Evolutionary conservation across 2,113 vertebrate species (phyloP), one percentile per base, ranked within the genome.

Genomic region (Sigmodon hispidus): DNA sequence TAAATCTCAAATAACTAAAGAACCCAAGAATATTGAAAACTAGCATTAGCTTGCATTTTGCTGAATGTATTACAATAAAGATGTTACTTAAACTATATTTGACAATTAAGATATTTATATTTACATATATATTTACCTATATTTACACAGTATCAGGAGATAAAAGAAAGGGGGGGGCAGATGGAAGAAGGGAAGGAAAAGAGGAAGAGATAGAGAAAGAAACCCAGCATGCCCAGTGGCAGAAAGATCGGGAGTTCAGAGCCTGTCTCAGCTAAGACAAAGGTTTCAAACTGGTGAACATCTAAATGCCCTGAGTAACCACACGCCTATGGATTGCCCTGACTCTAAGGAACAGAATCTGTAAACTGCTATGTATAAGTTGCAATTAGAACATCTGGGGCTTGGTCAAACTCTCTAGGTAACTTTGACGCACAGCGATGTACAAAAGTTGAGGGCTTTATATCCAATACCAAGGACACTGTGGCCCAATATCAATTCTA

Each of bases 1-100:
- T 87, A 36, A 88, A 73, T 92, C 86, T 93, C 67, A 95, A 95
- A 81, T 80, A 96, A 85, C 22, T 84, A 80, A 69, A 70, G 48
- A 61, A 24, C 21, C 21, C 45, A 80, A 89, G 36, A 93, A 95
- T 70, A 67, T 43, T 83, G 84, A 80, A 95, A 92, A 80, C 31
- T 16, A 91, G 26, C 94, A 94, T 67, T 93, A 67, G 43, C 36
- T 70, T n/a, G 45, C 3, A 85, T 87, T 96, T 92, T 91, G 31
- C 87, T 87, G 40, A 75, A 93, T 89, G 87, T 83, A 87, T 11
- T 67, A 8, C 48, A 79, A 93, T 57, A 55, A 34, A 90, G 96
- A 72, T 84, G 21, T 61, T 87, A 79, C 57, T 79, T 36, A 57
- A 83, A 89, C 83, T 77, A 90, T 6, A 92, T 31, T 52, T 95